A percentile compares a stretch with the other conserved stretches of the same genome.
Evolutionary conservation across 2,113 vertebrate species (phyloP).

Genomic region (Gopherus evgoodei): DNA sequence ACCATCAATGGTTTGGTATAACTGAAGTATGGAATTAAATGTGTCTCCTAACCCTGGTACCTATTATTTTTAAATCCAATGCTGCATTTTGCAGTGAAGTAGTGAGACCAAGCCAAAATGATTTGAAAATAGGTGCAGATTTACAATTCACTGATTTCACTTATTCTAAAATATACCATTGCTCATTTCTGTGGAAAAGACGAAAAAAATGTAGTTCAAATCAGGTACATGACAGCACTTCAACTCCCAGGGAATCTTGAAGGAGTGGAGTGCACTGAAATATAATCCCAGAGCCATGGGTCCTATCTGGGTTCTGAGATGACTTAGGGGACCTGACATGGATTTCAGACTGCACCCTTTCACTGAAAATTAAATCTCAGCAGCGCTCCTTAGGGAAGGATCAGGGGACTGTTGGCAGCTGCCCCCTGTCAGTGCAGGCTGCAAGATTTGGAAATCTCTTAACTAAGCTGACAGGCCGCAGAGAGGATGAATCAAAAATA

Average conservation of each 20-base stretch:
- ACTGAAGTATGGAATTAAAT: not conserved
- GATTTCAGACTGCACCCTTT: constrained; percentile 83
- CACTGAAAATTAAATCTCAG: constrained; percentile 86
- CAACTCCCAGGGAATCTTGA: constrained; percentile 70
- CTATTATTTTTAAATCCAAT: not conserved
- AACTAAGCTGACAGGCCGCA: constrained; percentile 86
- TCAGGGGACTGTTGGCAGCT: constrained; percentile 84
- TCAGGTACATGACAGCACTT: constrained; percentile 34
- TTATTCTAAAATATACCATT: constrained; percentile 31
- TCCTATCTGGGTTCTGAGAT: constrained; percentile 75
- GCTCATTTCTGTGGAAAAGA: constrained; percentile 27
- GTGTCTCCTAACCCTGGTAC: not conserved
- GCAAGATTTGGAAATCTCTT: constrained; percentile 86
- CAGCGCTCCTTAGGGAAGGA: constrained; percentile 80
- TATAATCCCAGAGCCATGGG: constrained; percentile 70
- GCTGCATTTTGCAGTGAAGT: not conserved
- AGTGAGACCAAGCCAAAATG: not conserved
- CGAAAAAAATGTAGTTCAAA: constrained; percentile 38
- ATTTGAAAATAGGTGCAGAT: constrained; percentile 30
- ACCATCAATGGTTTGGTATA: not conserved
- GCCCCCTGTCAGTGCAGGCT: constrained; percentile 82
- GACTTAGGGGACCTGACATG: constrained; percentile 83
- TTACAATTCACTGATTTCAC: constrained; percentile 63
- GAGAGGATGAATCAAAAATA: constrained; percentile 82
- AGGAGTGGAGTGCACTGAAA: constrained; percentile 61